These are phyloP conservation scores for Lasaia peninsularis DNA, from an alignment of 1,140 invertebrate genomes.

Conservation along the genomic window DNA sequence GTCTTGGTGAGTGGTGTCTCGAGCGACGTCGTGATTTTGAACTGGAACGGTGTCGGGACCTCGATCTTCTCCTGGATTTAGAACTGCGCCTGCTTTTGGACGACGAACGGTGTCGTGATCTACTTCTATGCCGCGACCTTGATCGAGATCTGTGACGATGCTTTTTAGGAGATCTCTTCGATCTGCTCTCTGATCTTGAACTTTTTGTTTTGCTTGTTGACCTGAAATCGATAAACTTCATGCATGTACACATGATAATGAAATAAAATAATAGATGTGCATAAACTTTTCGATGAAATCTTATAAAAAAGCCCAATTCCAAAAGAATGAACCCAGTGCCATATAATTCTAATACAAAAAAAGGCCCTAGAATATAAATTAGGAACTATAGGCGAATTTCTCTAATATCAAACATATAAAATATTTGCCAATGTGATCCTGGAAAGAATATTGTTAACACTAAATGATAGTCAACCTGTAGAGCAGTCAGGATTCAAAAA, in stretches of 20 bases:
- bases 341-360: too few relatives aligned
- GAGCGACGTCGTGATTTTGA: conserved; percentile 6
- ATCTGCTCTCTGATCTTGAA: conserved; percentile 36
- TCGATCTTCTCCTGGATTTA: conserved; percentile 39
- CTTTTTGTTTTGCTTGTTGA: conserved; percentile 53
- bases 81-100: conserved; percentile 37
- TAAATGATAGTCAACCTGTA: too few relatives aligned
- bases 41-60: conserved; percentile 32
- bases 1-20: conserved; percentile 41
- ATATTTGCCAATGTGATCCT: too few relatives aligned
- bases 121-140: conserved; percentile 35
- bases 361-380: too few relatives aligned
- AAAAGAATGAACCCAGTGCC: too few relatives aligned
- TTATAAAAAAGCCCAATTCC: too few relatives aligned
- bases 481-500: too few relatives aligned
- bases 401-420: too few relatives aligned
- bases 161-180: conserved; percentile 30
- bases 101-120: conserved; percentile 39
- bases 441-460: too few relatives aligned
- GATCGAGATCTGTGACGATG: conserved; percentile 38
- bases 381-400: too few relatives aligned
- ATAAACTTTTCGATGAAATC: too few relatives aligned
- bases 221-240: conserved; percentile 27
- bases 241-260: too few relatives aligned
- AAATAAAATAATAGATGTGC: background rate